phyloP scores from a whole-genome alignment of 2,888 invertebrate species.

The Eurytoma adleriae region DNA sequence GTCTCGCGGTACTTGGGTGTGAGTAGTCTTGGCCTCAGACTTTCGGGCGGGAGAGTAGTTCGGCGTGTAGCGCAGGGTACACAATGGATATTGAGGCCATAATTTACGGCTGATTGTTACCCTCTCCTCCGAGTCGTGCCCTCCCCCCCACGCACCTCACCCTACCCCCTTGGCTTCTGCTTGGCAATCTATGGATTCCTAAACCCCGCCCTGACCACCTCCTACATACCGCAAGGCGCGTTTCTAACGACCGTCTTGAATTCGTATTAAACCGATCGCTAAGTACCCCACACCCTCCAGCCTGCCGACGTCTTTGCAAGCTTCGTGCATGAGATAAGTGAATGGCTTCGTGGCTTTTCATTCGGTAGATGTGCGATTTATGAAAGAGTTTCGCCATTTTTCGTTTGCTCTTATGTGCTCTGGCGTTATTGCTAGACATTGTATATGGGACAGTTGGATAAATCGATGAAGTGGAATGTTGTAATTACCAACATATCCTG shows the following conservation, averaged over 20 bases:
- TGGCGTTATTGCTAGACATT: too few species aligned
- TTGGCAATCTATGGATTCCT: slow-evolving; percentile 75
- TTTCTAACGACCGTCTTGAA: slow-evolving; percentile 71
- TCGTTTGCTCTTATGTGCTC: neutral
- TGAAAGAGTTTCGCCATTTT: slow-evolving; percentile 34
- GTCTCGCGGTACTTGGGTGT: slow-evolving; percentile 62
- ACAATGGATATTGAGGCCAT: slow-evolving; percentile 77
- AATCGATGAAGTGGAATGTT: too few species aligned
- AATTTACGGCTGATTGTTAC: slow-evolving; percentile 77
- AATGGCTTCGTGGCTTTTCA: slow-evolving; percentile 26
- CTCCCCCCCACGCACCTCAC: slow-evolving; percentile 4
- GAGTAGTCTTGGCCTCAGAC: slow-evolving; percentile 75
- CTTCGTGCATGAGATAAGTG: neutral
- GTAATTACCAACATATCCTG: too few species aligned
- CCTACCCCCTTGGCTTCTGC: neutral
- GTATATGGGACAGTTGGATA: too few species aligned
- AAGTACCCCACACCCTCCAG: slow-evolving; percentile 30
- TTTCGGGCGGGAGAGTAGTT: slow-evolving; percentile 66
- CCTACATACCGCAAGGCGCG: slow-evolving; percentile 26
- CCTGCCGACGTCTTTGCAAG: neutral
- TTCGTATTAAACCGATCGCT: slow-evolving; percentile 68
- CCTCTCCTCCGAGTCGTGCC: slow-evolving; percentile 38
- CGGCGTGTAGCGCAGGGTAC: slow-evolving; percentile 62
- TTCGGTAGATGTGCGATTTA: slow-evolving; percentile 26
- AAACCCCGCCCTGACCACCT: slow-evolving; percentile 63